Evolutionary conservation across 23 tunicate species (phyloP).

Genomic region (Ciona savignyi): DNA sequence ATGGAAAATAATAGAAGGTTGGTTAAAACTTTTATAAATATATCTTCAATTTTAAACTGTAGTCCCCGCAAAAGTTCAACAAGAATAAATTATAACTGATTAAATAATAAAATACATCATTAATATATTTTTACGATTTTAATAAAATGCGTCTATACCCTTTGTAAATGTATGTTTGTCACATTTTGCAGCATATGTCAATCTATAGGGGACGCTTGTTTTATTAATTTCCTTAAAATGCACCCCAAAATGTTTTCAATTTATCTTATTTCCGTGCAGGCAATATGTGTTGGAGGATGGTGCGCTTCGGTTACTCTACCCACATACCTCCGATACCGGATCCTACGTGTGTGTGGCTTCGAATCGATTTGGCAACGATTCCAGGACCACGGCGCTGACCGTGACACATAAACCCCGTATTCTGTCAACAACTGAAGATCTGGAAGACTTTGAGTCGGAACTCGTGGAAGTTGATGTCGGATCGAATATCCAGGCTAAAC

Average conservation of each 20-base stretch:
- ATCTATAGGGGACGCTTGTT: not conserved
- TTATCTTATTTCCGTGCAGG: slow-evolving; percentile 19
- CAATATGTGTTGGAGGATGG: slow-evolving; percentile 50
- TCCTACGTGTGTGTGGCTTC: slow-evolving; percentile 59
- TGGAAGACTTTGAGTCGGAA: slow-evolving; percentile 29
- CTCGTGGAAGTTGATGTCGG: slow-evolving; percentile 50
- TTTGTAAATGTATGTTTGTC: too few species aligned
- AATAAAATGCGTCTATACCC: too few species aligned
- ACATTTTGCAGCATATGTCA: too few species aligned
- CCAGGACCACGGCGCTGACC: slow-evolving; percentile 33
- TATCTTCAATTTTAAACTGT: too few species aligned
- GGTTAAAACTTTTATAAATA: not conserved
- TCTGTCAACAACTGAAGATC: slow-evolving; percentile 28
- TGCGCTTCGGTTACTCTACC: slow-evolving; percentile 57
- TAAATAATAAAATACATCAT: not conserved
- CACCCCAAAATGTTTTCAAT: too few species aligned
- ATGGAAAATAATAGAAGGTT: slow-evolving; percentile 37
- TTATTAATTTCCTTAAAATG: too few species aligned
- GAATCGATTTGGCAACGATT: slow-evolving; percentile 37
- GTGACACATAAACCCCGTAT: slow-evolving; percentile 61
- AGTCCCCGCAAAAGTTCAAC: not conserved
- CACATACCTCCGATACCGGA: slow-evolving; percentile 46
- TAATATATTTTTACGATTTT: too few species aligned
- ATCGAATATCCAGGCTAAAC: slow-evolving; percentile 50
- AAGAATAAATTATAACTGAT: not conserved